Percentiles rank a stretch among this genome's conserved stretches.
Evolutionary conservation across 2,113 vertebrate species (phyloP).

Genomic region (Pseudorectes ferrugineus): DNA sequence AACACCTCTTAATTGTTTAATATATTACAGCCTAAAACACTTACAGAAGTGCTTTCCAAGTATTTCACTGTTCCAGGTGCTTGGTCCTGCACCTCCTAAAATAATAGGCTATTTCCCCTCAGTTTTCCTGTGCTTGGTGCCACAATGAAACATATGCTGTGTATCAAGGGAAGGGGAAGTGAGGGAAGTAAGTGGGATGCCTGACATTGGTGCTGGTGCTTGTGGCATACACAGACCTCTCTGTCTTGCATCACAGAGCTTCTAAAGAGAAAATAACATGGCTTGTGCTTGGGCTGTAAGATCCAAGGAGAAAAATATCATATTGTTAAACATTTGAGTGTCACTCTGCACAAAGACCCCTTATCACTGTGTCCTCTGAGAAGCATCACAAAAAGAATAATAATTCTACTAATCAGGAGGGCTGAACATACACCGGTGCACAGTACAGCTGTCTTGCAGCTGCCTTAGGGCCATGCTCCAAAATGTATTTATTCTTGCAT

Average conservation of each 20-base stretch:
- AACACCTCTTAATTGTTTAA: slow-evolving; percentile 57
- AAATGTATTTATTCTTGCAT: neutral
- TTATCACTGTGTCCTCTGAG: neutral
- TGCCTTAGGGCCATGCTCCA: neutral
- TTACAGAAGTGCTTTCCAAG: slow-evolving; percentile 41
- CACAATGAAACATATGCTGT: neutral
- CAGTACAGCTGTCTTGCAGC: neutral
- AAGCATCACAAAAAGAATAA: neutral
- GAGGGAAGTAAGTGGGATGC: neutral
- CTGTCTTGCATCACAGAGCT: neutral
- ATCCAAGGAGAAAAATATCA: neutral
- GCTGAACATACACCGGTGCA: neutral
- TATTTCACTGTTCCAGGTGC: slow-evolving; percentile 55
- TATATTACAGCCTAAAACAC: slow-evolving; percentile 26
- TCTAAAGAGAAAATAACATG: neutral
- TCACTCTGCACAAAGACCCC: neutral
- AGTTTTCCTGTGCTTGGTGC: neutral
- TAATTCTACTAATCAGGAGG: neutral
- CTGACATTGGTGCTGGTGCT: neutral
- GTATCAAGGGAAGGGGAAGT: slow-evolving; percentile 22
- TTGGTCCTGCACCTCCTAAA: slow-evolving; percentile 40
- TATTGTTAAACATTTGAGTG: neutral
- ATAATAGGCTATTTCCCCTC: slow-evolving; percentile 34
- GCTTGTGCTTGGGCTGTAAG: neutral
- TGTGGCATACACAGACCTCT: neutral